These are phyloP conservation scores for Drosophila ustulata DNA, from an alignment of 2,888 invertebrate genomes.

Conservation along the genomic window DNA sequence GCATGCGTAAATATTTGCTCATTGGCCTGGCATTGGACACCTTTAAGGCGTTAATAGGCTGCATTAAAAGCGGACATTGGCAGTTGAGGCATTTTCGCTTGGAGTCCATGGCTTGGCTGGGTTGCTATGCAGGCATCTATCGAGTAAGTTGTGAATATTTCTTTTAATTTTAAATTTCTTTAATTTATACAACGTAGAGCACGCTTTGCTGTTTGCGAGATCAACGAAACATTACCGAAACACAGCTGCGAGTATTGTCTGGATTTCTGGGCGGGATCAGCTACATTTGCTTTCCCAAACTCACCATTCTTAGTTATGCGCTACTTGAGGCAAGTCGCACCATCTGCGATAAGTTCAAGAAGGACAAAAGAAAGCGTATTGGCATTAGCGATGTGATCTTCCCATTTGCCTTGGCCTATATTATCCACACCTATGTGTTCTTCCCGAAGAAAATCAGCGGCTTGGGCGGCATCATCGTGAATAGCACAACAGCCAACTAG, in stretches of 20 bases:
- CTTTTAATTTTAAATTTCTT: no score
- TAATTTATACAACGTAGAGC: constrained; percentile 38
- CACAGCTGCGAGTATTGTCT: constrained; percentile 61
- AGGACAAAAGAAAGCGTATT: constrained; percentile 15
- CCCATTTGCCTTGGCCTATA: constrained; percentile 43
- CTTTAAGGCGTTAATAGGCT: constrained; percentile 58
- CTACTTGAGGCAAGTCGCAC: constrained; percentile 63
- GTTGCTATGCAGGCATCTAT: constrained; percentile 77
- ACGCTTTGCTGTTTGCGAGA: constrained; percentile 64
- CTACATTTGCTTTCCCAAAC: constrained; percentile 69
- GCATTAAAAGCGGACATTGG: constrained; percentile 33
- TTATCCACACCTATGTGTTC: constrained; percentile 57
- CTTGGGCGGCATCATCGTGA: constrained; percentile 42
- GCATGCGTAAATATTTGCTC: constrained; percentile 67
- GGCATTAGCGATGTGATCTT: constrained; percentile 42
- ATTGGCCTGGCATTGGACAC: constrained; percentile 74
- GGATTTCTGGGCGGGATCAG: constrained; percentile 75
- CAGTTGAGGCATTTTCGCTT: constrained; percentile 45
- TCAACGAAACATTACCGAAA: not conserved
- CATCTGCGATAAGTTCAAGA: constrained; percentile 44
- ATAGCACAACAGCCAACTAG: constrained; percentile 54
- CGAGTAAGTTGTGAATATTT: constrained; percentile 60
- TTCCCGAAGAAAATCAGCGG: constrained; percentile 33
- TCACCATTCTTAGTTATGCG: constrained; percentile 68
- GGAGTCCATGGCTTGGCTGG: constrained; percentile 65